phyloP scores from a whole-genome alignment of 2,113 vertebrate genomes.

The Cebidichthys violaceus region DNA sequence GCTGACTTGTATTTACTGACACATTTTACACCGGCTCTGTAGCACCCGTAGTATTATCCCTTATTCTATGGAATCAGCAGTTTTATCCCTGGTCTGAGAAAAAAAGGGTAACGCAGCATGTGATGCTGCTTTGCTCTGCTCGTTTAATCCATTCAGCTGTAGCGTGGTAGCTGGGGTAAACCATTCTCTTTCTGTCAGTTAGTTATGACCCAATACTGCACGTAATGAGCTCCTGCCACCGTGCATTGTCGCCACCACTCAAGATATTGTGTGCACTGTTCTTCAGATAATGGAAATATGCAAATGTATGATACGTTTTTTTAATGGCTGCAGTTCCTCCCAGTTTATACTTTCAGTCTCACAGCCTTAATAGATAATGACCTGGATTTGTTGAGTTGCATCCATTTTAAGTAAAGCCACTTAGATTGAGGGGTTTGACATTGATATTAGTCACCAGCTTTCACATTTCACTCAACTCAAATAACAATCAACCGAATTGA shows the following conservation, averaged over 20 bases:
- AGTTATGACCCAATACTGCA: slow-evolving; percentile 38
- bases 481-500: background rate
- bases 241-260: slow-evolving; percentile 25
- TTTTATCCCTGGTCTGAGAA: slow-evolving; percentile 37
- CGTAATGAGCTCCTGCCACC: slow-evolving; percentile 31
- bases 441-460: background rate
- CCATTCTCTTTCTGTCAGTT: slow-evolving; percentile 14
- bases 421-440: background rate
- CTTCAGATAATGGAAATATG: slow-evolving; percentile 54
- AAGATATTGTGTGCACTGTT: background rate
- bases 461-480: background rate
- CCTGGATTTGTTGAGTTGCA: background rate
- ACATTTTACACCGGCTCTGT: slow-evolving; percentile 59
- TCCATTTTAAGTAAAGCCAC: background rate
- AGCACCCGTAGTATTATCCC: slow-evolving; percentile 49
- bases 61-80: slow-evolving; percentile 60
- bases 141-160: slow-evolving; percentile 44
- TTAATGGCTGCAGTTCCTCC: slow-evolving; percentile 1
- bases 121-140: slow-evolving; percentile 28
- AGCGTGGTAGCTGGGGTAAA: slow-evolving; percentile 13
- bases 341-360: background rate
- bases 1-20: slow-evolving; percentile 50
- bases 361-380: background rate
- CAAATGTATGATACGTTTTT: slow-evolving; percentile 26
- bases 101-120: slow-evolving; percentile 25